Evolutionary conservation across 2,113 vertebrate species (phyloP), one percentile per base, ranked within the genome.

Genomic region (Phocoena sinus): DNA sequence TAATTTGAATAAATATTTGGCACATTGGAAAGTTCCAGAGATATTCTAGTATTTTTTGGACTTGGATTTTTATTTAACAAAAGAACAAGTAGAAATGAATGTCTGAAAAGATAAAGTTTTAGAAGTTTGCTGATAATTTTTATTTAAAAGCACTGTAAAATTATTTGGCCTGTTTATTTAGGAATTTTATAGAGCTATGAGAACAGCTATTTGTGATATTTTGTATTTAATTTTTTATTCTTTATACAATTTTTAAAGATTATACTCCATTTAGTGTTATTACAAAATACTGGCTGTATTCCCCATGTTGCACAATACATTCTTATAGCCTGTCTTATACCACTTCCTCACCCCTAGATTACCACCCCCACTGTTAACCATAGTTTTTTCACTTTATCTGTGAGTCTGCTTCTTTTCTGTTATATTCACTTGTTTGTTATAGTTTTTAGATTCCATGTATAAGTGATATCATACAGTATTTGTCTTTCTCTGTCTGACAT

Each of bases 1-100:
- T 74, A 92, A 82, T 85, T 79, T 83, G 53, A 88, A 77, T 89
- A 62, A 47, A 74, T 84, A 94, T 70, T 91, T 88, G 47, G 73
- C 63, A 84, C 15, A 53, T 15, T 67, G 44, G 36, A 44, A 91
- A 67, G 28, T 63, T 88, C 36, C 28, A 85, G 56, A 73, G 4
- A 18, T 58, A 93, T 25, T 50, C 36, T 44, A 21, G 3, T 70
- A 33, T 62, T 62, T 77, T 92, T 82, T 38, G 38, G 17, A 87
- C 36, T 80, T 91, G 8, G 6, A 2, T 74, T 94, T 95, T 90
- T 10, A 53, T 80, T 89, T 77, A 71, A 76, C 2, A 58, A 87
- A 91, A 90, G 15, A 83, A 8, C 21, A 94, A 86, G 4, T 56
- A 58, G 28, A 92, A 95, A 91, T 74, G 8, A 41, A 47, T 87